Percentiles rank a stretch among this genome's conserved stretches.
Conservation (phyloP, 2,888 invertebrate species). For the Anticlea derivata region DNA sequence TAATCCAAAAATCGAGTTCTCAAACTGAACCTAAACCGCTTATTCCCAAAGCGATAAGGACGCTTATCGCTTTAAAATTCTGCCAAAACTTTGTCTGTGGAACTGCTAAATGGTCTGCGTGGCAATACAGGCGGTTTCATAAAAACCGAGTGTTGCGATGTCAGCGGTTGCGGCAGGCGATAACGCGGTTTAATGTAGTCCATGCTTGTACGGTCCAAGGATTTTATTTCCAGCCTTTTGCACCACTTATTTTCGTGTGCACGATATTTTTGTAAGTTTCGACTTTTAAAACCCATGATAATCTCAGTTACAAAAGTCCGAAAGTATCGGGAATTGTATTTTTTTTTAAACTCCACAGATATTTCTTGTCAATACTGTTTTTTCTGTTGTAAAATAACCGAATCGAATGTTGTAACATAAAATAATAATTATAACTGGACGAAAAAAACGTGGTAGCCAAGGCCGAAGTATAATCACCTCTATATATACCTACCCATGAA, state of each 20-base stretch:
- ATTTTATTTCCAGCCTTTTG: constrained; percentile 27
- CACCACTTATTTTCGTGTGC: constrained; percentile 12
- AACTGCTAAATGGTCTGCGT: constrained; percentile 24
- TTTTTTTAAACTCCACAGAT: too few species aligned
- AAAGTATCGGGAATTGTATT: too few species aligned
- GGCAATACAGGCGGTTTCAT: constrained; percentile 29
- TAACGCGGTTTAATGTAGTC: constrained; percentile 35
- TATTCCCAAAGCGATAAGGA: constrained; percentile 20
- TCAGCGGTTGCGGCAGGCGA: constrained; percentile 32
- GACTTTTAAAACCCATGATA: background rate
- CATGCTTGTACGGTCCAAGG: constrained; percentile 26
- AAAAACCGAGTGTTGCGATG: constrained; percentile 32
- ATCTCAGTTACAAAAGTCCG: background rate
- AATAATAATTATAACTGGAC: too few species aligned
- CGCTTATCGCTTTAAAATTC: constrained; percentile 29
- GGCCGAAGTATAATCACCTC: too few species aligned
- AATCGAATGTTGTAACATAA: too few species aligned
- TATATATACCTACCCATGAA: too few species aligned
- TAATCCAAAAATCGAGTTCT: constrained; percentile 6
- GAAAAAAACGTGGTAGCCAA: too few species aligned
- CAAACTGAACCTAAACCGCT: constrained; percentile 5
- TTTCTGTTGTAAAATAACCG: too few species aligned
- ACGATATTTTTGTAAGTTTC: constrained; percentile 11
- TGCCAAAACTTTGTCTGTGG: constrained; percentile 30
- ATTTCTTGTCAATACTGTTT: too few species aligned